A percentile compares a stretch with the other conserved stretches of the same genome.
Evolutionary conservation across 2,797 vertebrate species (phyloP).

Genomic region (Spinibarbus caldwelli): DNA sequence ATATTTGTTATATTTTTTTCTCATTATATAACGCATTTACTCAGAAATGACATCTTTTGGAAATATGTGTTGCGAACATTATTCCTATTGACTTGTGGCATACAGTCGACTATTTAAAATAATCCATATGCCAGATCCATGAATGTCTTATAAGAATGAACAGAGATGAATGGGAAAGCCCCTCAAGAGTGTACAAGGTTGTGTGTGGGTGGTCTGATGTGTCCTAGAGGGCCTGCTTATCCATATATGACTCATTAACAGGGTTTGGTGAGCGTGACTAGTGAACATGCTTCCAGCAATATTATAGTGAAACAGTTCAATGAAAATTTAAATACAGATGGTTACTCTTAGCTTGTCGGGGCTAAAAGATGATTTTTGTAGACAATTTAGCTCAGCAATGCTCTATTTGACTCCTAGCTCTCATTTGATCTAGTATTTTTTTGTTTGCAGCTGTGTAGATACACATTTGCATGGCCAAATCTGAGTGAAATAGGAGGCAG

Average conservation of each 20-base stretch:
- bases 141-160: not conserved
- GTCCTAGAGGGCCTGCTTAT: not conserved
- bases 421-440: not conserved
- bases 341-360: not conserved
- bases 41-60: not conserved
- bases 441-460: not conserved
- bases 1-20: too few species aligned
- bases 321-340: not conserved
- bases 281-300: not conserved
- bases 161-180: not conserved
- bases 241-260: constrained; percentile 25
- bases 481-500: not conserved
- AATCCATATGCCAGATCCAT: not conserved
- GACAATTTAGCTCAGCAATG: not conserved
- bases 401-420: not conserved
- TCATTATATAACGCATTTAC: not conserved
- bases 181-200: constrained; percentile 22
- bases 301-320: not conserved
- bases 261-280: not conserved
- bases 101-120: not conserved
- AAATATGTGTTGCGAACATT: not conserved
- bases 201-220: not conserved
- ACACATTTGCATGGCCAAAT: not conserved
- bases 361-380: not conserved
- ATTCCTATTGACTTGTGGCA: not conserved